Conservation (phyloP, 2,797 vertebrate genomes). For the Pseudochromis fuscus region DNA sequence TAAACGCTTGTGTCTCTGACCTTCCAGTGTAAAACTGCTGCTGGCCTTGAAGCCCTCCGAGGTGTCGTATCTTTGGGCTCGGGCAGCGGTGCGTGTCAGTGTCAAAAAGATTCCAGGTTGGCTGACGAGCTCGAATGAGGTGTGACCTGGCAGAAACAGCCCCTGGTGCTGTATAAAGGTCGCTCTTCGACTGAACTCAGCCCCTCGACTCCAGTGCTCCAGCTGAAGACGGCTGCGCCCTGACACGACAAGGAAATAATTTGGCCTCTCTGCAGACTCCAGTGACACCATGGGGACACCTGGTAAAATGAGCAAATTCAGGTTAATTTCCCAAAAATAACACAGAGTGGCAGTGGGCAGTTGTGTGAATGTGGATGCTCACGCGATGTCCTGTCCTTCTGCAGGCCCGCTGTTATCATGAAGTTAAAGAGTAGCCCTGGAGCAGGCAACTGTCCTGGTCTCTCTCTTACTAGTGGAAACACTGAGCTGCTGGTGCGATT, state of each 20-base stretch:
- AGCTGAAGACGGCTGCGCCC: conserved; percentile 84
- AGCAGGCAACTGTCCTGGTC: conserved; percentile 75
- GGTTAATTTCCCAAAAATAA: not conserved
- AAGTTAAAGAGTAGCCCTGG: conserved; percentile 92
- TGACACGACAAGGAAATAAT: conserved; percentile 91
- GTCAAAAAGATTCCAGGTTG: conserved; percentile 93
- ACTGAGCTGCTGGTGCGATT: conserved; percentile 90
- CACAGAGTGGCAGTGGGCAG: not conserved
- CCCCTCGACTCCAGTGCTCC: conserved; percentile 89
- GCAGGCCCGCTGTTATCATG: conserved; percentile 95
- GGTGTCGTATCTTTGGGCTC: conserved; percentile 89
- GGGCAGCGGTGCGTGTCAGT: conserved; percentile 84
- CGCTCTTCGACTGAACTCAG: conserved; percentile 87
- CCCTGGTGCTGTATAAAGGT: conserved; percentile 96
- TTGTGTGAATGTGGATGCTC: conserved; percentile 68
- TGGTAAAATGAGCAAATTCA: conserved; percentile 56
- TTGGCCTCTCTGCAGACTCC: conserved; percentile 97
- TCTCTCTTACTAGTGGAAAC: conserved; percentile 89
- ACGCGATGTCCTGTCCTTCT: conserved; percentile 92
- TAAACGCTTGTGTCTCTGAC: conserved; percentile 78
- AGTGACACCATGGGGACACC: conserved; percentile 91
- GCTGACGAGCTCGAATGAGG: conserved; percentile 91
- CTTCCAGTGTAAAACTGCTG: conserved; percentile 94
- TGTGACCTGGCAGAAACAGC: conserved; percentile 92
- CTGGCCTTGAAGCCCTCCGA: conserved; percentile 91